Conservation (phyloP, 2,113 vertebrate species). For the Nanorana parkeri region DNA sequence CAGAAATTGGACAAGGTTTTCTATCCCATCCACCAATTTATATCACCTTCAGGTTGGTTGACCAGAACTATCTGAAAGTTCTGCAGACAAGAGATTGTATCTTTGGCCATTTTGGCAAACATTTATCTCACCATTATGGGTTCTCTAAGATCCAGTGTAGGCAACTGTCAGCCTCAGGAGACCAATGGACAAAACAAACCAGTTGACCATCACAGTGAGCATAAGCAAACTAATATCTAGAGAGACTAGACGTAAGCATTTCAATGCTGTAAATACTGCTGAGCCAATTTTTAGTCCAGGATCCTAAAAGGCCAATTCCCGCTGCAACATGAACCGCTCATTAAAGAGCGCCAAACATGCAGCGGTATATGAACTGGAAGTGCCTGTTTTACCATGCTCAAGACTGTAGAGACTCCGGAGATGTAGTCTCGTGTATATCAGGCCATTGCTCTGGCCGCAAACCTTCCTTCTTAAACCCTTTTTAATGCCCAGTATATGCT, state of each 20-base stretch:
- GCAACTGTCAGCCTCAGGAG: too few species aligned
- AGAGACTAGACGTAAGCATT: background rate
- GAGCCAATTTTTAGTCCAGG: background rate
- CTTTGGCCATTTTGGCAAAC: too few species aligned
- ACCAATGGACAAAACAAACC: too few species aligned
- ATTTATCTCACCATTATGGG: too few species aligned
- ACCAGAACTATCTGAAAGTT: too few species aligned
- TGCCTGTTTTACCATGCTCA: background rate
- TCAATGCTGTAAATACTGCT: background rate
- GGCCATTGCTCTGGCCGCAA: constrained; percentile 29
- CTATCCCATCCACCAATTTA: too few species aligned
- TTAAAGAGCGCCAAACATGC: constrained; percentile 5
- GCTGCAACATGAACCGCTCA: background rate
- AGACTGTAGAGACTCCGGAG: constrained; percentile 12
- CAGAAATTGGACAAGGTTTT: too few species aligned
- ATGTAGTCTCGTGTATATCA: constrained; percentile 23
- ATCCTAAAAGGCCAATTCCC: background rate
- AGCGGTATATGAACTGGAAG: background rate
- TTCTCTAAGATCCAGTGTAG: too few species aligned
- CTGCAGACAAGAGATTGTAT: too few species aligned
- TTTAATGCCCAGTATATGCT: constrained; percentile 23
- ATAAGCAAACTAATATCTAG: too few species aligned
- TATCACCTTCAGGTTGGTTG: too few species aligned
- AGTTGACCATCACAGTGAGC: too few species aligned
- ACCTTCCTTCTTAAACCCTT: constrained; percentile 32